These are phyloP conservation scores for Lepidotrigona ventralis DNA, from an alignment of 1,140 invertebrate species.

Conservation along the genomic window DNA sequence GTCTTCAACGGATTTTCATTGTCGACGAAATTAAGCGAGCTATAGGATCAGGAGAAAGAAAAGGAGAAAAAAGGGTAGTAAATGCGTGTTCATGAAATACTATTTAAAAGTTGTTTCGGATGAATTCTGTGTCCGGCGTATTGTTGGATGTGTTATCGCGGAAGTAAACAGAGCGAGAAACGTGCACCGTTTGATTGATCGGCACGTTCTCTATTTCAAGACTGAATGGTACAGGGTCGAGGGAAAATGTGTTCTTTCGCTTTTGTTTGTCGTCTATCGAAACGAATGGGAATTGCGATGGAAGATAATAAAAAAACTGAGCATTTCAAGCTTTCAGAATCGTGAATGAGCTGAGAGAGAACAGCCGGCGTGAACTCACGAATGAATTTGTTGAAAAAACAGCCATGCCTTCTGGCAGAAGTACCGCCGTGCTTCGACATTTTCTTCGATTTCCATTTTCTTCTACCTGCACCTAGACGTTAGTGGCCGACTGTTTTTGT, in stretches of 20 bases:
- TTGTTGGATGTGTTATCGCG: not conserved
- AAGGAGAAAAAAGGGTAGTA: not conserved
- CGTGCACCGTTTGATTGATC: not conserved
- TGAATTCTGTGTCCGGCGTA: slow-evolving; percentile 30
- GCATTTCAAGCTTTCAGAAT: not conserved
- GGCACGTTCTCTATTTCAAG: slow-evolving; percentile 30
- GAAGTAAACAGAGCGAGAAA: not conserved
- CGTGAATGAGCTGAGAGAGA: not conserved
- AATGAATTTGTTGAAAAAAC: no score
- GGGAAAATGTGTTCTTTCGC: slow-evolving; percentile 39
- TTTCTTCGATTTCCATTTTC: slow-evolving; percentile 10
- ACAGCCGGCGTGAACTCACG: not conserved
- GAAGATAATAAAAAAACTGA: no score
- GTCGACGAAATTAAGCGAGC: not conserved
- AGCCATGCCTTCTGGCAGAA: not conserved
- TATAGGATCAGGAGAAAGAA: no score
- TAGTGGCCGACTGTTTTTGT: slow-evolving; percentile 65
- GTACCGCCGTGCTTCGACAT: slow-evolving; percentile 19
- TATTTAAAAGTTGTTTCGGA: slow-evolving; percentile 16
- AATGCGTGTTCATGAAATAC: slow-evolving; percentile 2
- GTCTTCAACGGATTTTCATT: not conserved
- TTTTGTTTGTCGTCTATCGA: not conserved
- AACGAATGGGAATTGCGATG: not conserved
- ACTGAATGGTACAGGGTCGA: slow-evolving; percentile 63
- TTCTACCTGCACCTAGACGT: slow-evolving; percentile 36